Evolutionary conservation across 2,113 vertebrate species (phyloP).

Genomic region (Charadrius vociferus): DNA sequence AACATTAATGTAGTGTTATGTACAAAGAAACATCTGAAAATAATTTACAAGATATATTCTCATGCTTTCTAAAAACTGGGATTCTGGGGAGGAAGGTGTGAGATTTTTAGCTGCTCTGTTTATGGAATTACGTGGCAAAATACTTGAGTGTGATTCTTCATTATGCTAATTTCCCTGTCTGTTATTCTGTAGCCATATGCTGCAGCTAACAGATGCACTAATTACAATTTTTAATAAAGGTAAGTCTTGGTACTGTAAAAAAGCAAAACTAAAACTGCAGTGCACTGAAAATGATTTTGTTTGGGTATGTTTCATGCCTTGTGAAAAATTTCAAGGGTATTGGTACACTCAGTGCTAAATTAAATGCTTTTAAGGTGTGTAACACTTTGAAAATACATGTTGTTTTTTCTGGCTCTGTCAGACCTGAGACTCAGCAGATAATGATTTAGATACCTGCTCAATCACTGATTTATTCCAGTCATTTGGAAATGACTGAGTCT

Average conservation of each 20-base stretch:
- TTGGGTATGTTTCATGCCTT: neutral
- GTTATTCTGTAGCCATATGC: neutral
- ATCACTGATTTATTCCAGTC: neutral
- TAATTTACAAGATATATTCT: neutral
- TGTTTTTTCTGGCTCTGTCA: neutral
- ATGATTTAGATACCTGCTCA: neutral
- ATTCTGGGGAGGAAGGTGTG: neutral
- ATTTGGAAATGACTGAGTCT: neutral
- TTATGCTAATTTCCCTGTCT: neutral
- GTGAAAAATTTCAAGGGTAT: neutral
- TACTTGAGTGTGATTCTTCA: neutral
- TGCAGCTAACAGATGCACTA: neutral
- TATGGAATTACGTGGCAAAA: neutral
- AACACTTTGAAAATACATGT: neutral
- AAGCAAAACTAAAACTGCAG: neutral
- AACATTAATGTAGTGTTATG: neutral
- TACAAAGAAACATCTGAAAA: slow-evolving; percentile 9
- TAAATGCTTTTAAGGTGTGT: neutral
- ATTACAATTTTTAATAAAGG: neutral
- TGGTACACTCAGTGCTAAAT: neutral
- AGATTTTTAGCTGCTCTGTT: neutral
- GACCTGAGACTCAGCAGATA: neutral
- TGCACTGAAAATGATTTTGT: neutral
- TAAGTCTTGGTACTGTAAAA: neutral
- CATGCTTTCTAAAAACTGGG: neutral